Evolutionary conservation across 2,797 vertebrate genomes (phyloP), one percentile per base, ranked within the genome.

Genomic region (Cynopterus sphinx): DNA sequence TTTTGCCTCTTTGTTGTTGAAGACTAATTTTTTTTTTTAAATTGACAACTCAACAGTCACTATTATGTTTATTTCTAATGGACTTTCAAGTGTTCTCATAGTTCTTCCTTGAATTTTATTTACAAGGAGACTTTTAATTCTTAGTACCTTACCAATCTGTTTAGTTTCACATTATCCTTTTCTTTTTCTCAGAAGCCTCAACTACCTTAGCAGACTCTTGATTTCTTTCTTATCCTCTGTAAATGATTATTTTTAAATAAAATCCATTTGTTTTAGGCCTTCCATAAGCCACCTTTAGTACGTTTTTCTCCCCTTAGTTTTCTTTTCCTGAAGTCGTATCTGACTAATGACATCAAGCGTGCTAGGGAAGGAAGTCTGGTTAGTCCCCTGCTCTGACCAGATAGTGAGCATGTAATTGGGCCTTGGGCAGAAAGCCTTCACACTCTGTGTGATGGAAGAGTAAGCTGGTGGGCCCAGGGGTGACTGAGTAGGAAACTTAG

Each of bases 1-100:
- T 85, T 82, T 85, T 93, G 55, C 28, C 43, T 83, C 67, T 95
- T 88, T 84, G 33, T 71, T 90, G 39, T 71, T 71, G 95, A 84
- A 65, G 22, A 46, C 8, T 67, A 13, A 15, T 74, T 78, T 95
- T 91, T 94, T 94, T 78, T 61, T 49, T 11, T 5, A 59, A 67
- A 43, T 70, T n/a, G 73, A 24, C n/a, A 67, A 4, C 36, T 49
- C 77, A 57, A n/a, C 63, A 46, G 49, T 82, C 81, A 57, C 77
- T 65, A 0, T 51, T n/a, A n/a, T 17, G 6, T 92, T 87, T 94
- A 55, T 89, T 88, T 96, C 53, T 85, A 0, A 78, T 63, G n/a
- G 49, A 46, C 57, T 89, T 77, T 51, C 7, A 68, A 46, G 57
- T 46, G 31, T 83, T 68, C 41, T 79, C 26, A 5, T 91, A 53